A percentile compares a stretch with the other conserved stretches of the same genome.
These are phyloP conservation scores for Neoarius graeffei DNA, from an alignment of 2,113 vertebrate species.

Conservation along the genomic window DNA sequence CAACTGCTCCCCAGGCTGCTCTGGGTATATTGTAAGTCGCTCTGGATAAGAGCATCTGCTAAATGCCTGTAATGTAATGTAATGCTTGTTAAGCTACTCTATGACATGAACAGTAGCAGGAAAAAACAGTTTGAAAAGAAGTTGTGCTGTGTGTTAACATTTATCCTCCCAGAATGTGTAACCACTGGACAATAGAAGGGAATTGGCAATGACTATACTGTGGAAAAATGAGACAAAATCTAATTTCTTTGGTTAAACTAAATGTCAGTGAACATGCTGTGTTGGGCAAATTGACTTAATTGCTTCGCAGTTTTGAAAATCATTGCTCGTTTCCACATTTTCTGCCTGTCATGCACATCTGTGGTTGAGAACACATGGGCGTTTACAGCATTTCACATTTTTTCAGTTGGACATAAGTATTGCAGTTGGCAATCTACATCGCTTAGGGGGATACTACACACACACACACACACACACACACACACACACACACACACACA, in stretches of 20 bases:
- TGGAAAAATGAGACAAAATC: background rate
- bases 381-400: background rate
- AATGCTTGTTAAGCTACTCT: background rate
- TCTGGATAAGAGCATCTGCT: too few relatives aligned
- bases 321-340: background rate
- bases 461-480: background rate
- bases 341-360: background rate
- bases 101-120: background rate
- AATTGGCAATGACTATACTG: background rate
- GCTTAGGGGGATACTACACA: background rate
- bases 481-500: constrained; percentile 1
- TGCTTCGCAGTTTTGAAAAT: background rate
- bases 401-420: constrained; percentile 5
- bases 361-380: constrained; percentile 22
- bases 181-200: background rate
- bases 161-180: background rate
- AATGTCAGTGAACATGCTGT: background rate
- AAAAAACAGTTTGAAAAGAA: background rate
- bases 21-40: too few relatives aligned
- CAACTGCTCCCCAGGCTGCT: too few relatives aligned
- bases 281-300: background rate
- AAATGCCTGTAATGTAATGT: too few relatives aligned
- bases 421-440: constrained; percentile 25
- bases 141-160: background rate
- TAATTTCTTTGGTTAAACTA: background rate